These are phyloP conservation scores for Craterocephalus amniculus DNA, from an alignment of 2,797 vertebrate species.

Conservation along the genomic window DNA sequence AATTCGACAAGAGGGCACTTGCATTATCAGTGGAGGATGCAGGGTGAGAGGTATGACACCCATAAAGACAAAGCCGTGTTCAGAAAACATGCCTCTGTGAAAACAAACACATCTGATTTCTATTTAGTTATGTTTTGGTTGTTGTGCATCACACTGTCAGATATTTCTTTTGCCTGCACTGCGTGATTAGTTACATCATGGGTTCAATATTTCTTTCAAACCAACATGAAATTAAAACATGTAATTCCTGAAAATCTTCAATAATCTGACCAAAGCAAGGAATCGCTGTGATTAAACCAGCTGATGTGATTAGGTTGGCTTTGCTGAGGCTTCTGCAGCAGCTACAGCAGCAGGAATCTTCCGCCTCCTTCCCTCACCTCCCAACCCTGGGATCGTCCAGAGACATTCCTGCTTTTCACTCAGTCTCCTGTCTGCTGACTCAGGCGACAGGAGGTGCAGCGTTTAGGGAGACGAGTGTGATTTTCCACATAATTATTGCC, in stretches of 20 bases:
- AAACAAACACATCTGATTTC: background rate
- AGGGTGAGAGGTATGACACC: constrained; percentile 30
- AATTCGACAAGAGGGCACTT: constrained; percentile 67
- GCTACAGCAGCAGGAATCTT: constrained; percentile 10
- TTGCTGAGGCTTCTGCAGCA: constrained; percentile 28
- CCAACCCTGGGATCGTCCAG: constrained; percentile 24
- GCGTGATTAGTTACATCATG: constrained; percentile 26
- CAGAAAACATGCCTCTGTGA: too few relatives aligned
- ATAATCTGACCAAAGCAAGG: constrained; percentile 6
- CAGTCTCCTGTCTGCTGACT: constrained; percentile 60
- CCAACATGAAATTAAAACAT: constrained; percentile 13
- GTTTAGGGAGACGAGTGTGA: constrained; percentile 42
- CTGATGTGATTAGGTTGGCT: background rate
- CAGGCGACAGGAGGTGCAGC: constrained; percentile 46
- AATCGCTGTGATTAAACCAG: constrained; percentile 1
- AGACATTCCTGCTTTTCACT: constrained; percentile 46
- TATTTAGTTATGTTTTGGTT: background rate
- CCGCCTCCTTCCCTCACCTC: constrained; percentile 11
- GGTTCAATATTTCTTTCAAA: constrained; percentile 31
- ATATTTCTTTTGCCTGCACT: background rate
- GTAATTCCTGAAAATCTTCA: background rate
- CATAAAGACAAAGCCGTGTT: constrained; percentile 4
- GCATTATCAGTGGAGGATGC: constrained; percentile 49
- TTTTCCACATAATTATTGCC: constrained; percentile 72
- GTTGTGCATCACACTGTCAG: background rate